These are phyloP conservation scores for Zaprionus inermis DNA, from an alignment of 1,140 invertebrate species.

Conservation along the genomic window DNA sequence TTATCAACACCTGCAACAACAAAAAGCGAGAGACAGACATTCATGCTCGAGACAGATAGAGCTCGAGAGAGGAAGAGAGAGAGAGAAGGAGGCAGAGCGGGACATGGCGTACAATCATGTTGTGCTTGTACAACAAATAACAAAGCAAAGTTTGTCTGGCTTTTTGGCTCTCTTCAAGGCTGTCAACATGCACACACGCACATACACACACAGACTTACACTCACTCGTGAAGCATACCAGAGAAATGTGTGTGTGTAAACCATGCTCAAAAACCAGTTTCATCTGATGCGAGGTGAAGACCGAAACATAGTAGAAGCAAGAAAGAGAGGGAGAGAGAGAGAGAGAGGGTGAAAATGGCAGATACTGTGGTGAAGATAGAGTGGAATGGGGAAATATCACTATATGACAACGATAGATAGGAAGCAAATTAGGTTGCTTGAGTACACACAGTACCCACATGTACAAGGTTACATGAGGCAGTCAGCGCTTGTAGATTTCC, in stretches of 20 bases:
- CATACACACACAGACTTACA: constrained; percentile 25
- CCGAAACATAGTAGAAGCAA: neutral
- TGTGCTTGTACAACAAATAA: constrained; percentile 30
- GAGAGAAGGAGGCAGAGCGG: neutral
- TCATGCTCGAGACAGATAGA: neutral
- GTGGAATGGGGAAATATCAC: constrained; percentile 2
- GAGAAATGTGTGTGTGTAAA: constrained; percentile 31
- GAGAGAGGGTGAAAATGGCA: neutral
- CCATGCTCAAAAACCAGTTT: constrained; percentile 43
- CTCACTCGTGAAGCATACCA: constrained; percentile 18
- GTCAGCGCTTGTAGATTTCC: neutral
- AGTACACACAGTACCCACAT: constrained; percentile 1
- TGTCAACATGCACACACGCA: constrained; percentile 42
- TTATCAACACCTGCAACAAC: constrained; percentile 12
- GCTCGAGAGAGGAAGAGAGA: neutral
- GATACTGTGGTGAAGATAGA: neutral
- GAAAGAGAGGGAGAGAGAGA: neutral
- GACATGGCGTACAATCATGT: neutral
- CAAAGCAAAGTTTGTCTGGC: constrained; percentile 37
- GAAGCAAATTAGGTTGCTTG: constrained; percentile 5
- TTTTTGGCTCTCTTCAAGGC: constrained; percentile 73
- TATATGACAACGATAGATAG: constrained; percentile 2
- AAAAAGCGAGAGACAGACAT: constrained; percentile 1
- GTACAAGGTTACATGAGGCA: neutral
- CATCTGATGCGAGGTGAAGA: neutral